phyloP scores from a whole-genome alignment of 2,113 vertebrate genomes.

The Hucho hucho region DNA sequence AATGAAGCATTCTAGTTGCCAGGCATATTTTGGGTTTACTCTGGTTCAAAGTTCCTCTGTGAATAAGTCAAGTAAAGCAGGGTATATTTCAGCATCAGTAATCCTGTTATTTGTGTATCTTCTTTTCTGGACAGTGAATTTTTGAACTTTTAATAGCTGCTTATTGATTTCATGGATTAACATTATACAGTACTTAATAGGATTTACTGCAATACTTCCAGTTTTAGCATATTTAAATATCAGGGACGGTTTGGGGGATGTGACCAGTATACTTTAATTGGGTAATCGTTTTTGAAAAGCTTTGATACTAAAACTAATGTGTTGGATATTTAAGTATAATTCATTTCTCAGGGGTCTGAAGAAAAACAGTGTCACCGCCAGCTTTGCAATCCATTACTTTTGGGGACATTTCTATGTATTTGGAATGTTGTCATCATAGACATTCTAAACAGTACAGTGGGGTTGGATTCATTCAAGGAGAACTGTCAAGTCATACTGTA shows the following conservation, averaged over 20 bases:
- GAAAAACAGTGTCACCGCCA: constrained; percentile 4
- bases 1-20: background rate
- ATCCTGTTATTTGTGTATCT: constrained; percentile 61
- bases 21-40: constrained; percentile 11
- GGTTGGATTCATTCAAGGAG: no score
- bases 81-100: constrained; percentile 52
- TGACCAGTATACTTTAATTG: constrained; percentile 58
- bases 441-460: background rate
- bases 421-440: background rate
- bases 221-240: constrained; percentile 58
- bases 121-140: constrained; percentile 45
- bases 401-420: background rate
- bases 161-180: constrained; percentile 69
- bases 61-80: constrained; percentile 20
- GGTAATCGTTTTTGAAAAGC: constrained; percentile 46
- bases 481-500: background rate
- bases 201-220: constrained; percentile 60
- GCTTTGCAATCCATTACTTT: background rate
- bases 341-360: constrained; percentile 32
- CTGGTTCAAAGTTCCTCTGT: constrained; percentile 14
- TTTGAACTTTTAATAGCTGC: constrained; percentile 64
- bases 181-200: constrained; percentile 62
- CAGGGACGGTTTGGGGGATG: constrained; percentile 52
- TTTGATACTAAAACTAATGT: constrained; percentile 31
- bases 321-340: constrained; percentile 37